Conservation (phyloP, 2,113 vertebrate species). For the Corvus moneduloides region DNA sequence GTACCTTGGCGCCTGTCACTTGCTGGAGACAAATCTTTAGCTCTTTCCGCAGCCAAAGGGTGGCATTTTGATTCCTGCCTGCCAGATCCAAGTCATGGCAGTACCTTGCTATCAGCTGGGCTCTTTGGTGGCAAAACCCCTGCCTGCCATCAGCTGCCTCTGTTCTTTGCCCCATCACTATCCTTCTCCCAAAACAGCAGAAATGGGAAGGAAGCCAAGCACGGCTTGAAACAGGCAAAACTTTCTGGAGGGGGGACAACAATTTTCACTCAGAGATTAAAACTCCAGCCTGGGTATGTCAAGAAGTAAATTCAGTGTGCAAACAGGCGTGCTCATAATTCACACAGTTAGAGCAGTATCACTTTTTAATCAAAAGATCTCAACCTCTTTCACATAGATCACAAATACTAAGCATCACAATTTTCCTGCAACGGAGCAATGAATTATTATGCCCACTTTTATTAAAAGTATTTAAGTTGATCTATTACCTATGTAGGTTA, state of each 20-base stretch:
- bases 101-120: conserved; percentile 20
- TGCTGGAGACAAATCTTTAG: conserved; percentile 77
- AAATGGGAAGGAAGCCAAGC: rapidly evolving
- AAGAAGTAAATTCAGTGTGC: neutral
- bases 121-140: neutral
- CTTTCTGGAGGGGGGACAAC: neutral
- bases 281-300: neutral
- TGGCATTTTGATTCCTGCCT: conserved; percentile 71
- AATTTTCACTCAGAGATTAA: neutral
- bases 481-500: conserved; percentile 31
- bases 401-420: neutral
- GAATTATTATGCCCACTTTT: conserved; percentile 21
- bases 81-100: conserved; percentile 49
- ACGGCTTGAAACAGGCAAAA: rapidly evolving
- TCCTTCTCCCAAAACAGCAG: neutral
- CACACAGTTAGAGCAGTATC: neutral
- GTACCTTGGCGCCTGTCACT: conserved; percentile 74
- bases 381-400: conserved; percentile 25
- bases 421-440: neutral
- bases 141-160: neutral
- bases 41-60: conserved; percentile 70
- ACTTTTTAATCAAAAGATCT: conserved; percentile 51
- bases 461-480: conserved; percentile 40
- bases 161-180: neutral
- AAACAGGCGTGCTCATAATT: neutral